These are phyloP conservation scores for Clitarchus hookeri DNA, from an alignment of 2,888 invertebrate species.

Conservation along the genomic window DNA sequence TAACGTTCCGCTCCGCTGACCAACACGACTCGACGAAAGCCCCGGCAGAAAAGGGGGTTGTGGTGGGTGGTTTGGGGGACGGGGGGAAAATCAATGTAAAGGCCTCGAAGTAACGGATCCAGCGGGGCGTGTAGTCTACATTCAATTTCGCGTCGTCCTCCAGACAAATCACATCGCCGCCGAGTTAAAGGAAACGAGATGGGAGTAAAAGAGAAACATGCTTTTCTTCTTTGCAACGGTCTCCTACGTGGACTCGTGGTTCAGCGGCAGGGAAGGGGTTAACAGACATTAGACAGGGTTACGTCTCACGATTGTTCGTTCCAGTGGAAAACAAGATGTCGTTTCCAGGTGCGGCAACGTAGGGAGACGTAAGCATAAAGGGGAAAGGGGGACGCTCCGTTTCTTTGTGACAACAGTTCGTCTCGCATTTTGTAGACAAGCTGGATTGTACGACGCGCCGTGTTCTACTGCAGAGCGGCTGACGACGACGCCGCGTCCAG, in stretches of 20 bases:
- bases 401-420: background rate
- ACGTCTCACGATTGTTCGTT: background rate
- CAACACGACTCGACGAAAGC: conserved; percentile 6
- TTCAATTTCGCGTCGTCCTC: conserved; percentile 2
- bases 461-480: no score
- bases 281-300: background rate
- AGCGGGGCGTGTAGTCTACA: background rate
- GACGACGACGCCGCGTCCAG: no score
- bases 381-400: background rate
- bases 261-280: background rate
- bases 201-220: background rate
- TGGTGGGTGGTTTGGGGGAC: background rate
- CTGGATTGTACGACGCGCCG: no score
- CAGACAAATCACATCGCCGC: background rate
- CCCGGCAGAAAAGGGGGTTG: background rate
- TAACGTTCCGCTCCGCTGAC: conserved; percentile 7
- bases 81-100: background rate
- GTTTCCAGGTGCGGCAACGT: background rate
- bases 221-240: background rate
- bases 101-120: background rate
- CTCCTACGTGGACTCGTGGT: no score
- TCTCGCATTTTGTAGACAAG: background rate
- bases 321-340: background rate
- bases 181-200: conserved; percentile 14
- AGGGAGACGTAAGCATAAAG: background rate